Conservation (phyloP, 2,888 invertebrate genomes). For the Calephelis perditalis region DNA sequence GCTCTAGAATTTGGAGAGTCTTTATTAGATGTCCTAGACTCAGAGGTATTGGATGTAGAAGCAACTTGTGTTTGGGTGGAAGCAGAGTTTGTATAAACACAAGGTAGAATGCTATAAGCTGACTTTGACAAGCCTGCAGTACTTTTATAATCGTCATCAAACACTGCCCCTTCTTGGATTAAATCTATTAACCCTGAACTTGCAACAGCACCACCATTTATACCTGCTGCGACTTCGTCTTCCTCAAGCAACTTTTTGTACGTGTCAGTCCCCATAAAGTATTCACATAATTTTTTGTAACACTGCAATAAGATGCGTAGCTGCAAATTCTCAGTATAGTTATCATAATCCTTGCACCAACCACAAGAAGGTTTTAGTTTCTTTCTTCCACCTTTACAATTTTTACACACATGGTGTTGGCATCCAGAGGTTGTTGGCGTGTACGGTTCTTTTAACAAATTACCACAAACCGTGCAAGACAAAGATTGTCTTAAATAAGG, state of each 20-base stretch:
- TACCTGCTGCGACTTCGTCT: slow-evolving; percentile 70
- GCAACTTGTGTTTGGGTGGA: slow-evolving; percentile 64
- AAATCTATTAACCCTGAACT: slow-evolving; percentile 83
- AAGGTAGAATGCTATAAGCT: slow-evolving; percentile 85
- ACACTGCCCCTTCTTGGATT: slow-evolving; percentile 88
- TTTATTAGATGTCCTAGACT: slow-evolving; percentile 49
- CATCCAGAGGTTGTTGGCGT: slow-evolving; percentile 88
- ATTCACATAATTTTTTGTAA: slow-evolving; percentile 92
- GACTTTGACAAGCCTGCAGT: slow-evolving; percentile 85
- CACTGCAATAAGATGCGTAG: slow-evolving; percentile 90
- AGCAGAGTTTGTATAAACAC: slow-evolving; percentile 83
- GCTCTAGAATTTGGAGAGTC: slow-evolving; percentile 61
- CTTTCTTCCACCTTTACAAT: slow-evolving; percentile 90
- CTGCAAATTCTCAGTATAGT: slow-evolving; percentile 89
- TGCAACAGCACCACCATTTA: slow-evolving; percentile 70
- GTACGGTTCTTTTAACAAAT: slow-evolving; percentile 88
- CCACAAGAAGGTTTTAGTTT: slow-evolving; percentile 90
- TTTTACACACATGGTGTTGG: slow-evolving; percentile 92
- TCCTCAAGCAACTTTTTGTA: slow-evolving; percentile 80
- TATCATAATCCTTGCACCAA: slow-evolving; percentile 90
- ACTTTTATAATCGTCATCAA: slow-evolving; percentile 86
- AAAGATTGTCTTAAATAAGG: slow-evolving; percentile 91
- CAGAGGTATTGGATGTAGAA: slow-evolving; percentile 50
- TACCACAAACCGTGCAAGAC: slow-evolving; percentile 93
- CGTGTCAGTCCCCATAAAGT: slow-evolving; percentile 85